Evolutionary conservation across 2,113 vertebrate genomes (phyloP).

Genomic region (Micromys minutus): DNA sequence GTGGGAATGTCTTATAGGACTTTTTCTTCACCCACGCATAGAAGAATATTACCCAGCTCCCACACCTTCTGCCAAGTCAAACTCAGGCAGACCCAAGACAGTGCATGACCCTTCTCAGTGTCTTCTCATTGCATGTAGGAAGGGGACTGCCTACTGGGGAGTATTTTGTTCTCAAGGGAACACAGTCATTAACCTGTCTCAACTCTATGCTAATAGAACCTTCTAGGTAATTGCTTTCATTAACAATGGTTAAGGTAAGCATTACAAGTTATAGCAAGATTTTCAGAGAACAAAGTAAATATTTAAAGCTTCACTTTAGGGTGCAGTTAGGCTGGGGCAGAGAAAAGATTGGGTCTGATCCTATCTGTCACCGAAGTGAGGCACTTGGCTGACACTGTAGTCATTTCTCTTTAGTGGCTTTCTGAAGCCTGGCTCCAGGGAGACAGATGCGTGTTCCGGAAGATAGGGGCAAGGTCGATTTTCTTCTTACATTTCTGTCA

Average conservation of each 20-base stretch:
- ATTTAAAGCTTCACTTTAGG: slow-evolving; percentile 71
- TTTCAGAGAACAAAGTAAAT: slow-evolving; percentile 73
- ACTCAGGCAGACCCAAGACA: background rate
- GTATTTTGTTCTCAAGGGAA: slow-evolving; percentile 58
- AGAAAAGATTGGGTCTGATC: slow-evolving; percentile 28
- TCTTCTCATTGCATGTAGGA: background rate
- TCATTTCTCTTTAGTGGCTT: background rate
- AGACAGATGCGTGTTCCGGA: background rate
- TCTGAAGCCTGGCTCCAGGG: background rate
- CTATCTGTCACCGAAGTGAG: background rate
- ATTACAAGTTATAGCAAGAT: slow-evolving; percentile 48
- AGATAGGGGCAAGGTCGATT: background rate
- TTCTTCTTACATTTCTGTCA: background rate
- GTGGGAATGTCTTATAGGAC: background rate
- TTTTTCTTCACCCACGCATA: background rate
- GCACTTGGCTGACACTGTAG: background rate
- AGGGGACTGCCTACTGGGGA: background rate
- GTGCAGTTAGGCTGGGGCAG: background rate
- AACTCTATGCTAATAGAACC: slow-evolving; percentile 73
- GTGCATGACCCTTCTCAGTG: slow-evolving; percentile 15
- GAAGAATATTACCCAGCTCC: accelerated
- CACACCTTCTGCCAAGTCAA: background rate
- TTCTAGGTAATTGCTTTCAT: slow-evolving; percentile 74
- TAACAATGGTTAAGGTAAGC: slow-evolving; percentile 62
- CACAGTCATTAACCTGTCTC: slow-evolving; percentile 74